Conservation (phyloP, 2,113 vertebrate species). For the Zosterops lateralis region DNA sequence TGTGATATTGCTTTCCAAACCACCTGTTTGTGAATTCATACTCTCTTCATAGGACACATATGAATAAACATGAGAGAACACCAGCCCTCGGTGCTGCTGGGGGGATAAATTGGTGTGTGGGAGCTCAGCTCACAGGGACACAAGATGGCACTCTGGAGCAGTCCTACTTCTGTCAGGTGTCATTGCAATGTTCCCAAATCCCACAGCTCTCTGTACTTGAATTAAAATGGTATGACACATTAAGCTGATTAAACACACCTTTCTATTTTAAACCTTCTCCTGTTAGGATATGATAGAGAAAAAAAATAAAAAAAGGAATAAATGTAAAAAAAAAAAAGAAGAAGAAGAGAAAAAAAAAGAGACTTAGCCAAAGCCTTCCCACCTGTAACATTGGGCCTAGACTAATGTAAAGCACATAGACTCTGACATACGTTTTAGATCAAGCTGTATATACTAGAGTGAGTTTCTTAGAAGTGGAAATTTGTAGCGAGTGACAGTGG, state of each 20-base stretch:
- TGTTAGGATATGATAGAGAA: not conserved
- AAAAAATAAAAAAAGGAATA: not conserved
- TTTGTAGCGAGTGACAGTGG: not conserved
- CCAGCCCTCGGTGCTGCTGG: not conserved
- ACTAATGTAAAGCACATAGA: not conserved
- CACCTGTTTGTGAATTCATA: not conserved
- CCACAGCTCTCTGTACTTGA: not conserved
- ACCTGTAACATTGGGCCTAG: not conserved
- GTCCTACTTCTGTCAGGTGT: not conserved
- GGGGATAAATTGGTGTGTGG: too few relatives aligned
- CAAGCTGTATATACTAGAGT: not conserved
- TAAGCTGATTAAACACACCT: not conserved
- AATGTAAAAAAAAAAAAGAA: too few relatives aligned
- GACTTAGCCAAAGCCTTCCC: not conserved
- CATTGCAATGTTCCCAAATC: not conserved
- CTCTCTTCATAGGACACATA: not conserved
- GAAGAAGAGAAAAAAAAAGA: not conserved
- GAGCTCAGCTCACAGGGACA: not conserved
- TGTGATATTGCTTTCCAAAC: not conserved
- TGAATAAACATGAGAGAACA: not conserved
- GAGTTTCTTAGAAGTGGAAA: not conserved
- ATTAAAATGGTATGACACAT: not conserved
- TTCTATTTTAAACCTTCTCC: not conserved
- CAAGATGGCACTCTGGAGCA: slow-evolving; percentile 46
- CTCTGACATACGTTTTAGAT: not conserved